Evolutionary conservation across 2,113 vertebrate species (phyloP).

Genomic region (Gavia stellata): DNA sequence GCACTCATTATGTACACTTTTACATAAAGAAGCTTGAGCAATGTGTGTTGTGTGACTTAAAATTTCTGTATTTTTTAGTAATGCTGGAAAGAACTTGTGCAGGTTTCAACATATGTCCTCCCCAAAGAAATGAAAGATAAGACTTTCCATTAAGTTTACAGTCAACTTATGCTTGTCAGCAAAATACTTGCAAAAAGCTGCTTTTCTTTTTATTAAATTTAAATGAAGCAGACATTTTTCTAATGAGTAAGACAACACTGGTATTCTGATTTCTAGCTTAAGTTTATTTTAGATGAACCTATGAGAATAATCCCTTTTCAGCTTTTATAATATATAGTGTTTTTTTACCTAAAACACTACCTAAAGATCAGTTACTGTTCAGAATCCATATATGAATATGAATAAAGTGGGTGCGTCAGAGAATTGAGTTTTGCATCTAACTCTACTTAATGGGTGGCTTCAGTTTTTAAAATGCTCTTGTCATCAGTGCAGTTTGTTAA

Average conservation of each 20-base stretch:
- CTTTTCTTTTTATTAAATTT: background rate
- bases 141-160: background rate
- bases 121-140: background rate
- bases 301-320: background rate
- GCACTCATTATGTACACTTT: background rate
- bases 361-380: background rate
- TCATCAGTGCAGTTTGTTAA: background rate
- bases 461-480: background rate
- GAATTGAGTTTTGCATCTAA: background rate
- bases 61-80: background rate
- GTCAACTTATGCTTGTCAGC: background rate
- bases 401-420: background rate
- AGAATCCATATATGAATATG: background rate
- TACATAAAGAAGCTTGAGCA: background rate
- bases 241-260: background rate
- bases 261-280: background rate
- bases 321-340: background rate
- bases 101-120: background rate
- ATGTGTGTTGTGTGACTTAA: background rate
- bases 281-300: background rate
- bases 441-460: background rate
- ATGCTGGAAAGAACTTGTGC: background rate
- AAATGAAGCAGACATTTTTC: background rate
- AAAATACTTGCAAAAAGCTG: background rate
- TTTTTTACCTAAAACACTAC: background rate